Percentiles rank a stretch among this genome's conserved stretches.
phyloP scores from a whole-genome alignment of 2,888 invertebrate species.

The Tenthredo amoena region DNA sequence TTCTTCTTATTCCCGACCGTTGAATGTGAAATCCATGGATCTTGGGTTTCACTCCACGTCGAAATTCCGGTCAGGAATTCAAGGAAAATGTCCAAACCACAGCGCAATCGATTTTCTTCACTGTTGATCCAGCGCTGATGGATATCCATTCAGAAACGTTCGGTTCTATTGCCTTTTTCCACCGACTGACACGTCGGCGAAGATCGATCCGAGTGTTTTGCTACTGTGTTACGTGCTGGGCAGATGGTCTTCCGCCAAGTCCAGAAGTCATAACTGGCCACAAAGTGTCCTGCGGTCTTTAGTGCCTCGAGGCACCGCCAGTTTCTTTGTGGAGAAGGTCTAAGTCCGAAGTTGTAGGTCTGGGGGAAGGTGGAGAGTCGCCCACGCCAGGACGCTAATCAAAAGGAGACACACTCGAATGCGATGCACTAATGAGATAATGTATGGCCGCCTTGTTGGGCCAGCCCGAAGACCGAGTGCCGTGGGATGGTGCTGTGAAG shows the following conservation, averaged over 20 bases:
- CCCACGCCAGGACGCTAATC: slow-evolving; percentile 55
- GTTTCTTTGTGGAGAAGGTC: slow-evolving; percentile 4
- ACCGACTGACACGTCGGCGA: not conserved
- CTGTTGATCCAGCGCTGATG: not conserved
- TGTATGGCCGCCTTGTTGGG: slow-evolving; percentile 54
- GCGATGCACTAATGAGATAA: slow-evolving; percentile 56
- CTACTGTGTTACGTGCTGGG: not conserved
- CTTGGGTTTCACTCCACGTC: not conserved
- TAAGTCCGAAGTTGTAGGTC: not conserved
- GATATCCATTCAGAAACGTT: not conserved
- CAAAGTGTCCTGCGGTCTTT: not conserved
- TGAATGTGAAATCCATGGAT: not conserved
- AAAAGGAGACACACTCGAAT: slow-evolving; percentile 54
- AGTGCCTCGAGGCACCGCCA: slow-evolving; percentile 12
- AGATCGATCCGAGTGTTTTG: not conserved
- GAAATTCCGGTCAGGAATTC: no score
- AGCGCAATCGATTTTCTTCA: not conserved
- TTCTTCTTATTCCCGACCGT: not conserved
- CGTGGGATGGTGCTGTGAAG: slow-evolving; percentile 39
- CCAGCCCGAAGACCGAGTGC: slow-evolving; percentile 14
- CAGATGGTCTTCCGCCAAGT: not conserved
- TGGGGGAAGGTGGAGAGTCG: slow-evolving; percentile 27
- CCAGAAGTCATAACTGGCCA: slow-evolving; percentile 23
- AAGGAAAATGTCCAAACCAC: not conserved
- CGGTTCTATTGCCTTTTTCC: not conserved